These are phyloP conservation scores for Microtus pennsylvanicus DNA, from an alignment of 2,113 vertebrate species.

Conservation along the genomic window DNA sequence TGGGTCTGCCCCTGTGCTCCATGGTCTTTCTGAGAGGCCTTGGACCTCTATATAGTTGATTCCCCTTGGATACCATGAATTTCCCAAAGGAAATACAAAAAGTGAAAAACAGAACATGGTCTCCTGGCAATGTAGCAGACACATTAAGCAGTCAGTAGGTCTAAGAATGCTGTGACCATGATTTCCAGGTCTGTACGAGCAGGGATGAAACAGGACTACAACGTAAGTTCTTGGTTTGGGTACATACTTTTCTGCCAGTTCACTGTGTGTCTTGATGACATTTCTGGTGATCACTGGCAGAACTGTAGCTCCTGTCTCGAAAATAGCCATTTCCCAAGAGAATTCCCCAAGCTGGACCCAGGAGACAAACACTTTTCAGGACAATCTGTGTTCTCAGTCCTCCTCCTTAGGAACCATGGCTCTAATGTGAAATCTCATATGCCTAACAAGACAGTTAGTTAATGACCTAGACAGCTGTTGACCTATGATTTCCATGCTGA, in stretches of 20 bases:
- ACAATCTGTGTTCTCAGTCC: not conserved
- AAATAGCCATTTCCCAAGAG: not conserved
- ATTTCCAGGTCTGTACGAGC: not conserved
- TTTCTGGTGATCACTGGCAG: not conserved
- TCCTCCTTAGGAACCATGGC: not conserved
- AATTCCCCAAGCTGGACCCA: not conserved
- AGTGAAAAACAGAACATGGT: not conserved
- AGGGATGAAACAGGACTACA: not conserved
- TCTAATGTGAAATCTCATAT: not conserved
- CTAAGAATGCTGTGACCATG: not conserved
- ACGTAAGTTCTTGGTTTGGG: not conserved
- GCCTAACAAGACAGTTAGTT: not conserved
- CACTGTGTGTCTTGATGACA: not conserved
- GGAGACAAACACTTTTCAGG: not conserved
- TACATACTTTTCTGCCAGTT: not conserved
- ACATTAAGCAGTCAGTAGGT: not conserved
- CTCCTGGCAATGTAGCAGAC: not conserved
- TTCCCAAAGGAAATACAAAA: not conserved
- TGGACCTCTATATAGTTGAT: not conserved
- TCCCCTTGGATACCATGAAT: not conserved
- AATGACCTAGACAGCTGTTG: not conserved
- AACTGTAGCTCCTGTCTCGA: not conserved
- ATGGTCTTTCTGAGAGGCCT: not conserved
- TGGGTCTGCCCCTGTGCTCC: not conserved
- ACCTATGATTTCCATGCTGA: not conserved